Base-by-base conservation (phyloP, 2,888 invertebrate species). In the Synergus japonicus region DNA sequence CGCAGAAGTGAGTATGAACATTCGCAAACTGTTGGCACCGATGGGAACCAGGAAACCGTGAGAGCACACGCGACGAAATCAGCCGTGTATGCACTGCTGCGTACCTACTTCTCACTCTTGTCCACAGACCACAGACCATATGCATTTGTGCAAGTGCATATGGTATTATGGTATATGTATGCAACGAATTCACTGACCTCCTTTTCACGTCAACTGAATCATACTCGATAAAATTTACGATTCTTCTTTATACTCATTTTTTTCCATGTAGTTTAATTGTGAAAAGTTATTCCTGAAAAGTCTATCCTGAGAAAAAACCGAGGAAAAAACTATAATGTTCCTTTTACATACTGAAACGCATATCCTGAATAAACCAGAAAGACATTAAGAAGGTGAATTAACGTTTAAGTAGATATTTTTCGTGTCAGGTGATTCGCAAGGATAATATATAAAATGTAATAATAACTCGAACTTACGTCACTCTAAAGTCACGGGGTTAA, bases 401-500 rank as follows among this genome's bases (percentile, higher is more conserved):
- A 29, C 3, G 29, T 29, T 29, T 29, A 46, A 46, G 4, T 13
- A 0, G 46, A 46, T 46, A 46, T 13, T 4, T 46, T 13, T 46
- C 4, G 44, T 1, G 12, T 13, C 29, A 29, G 46, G 46, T 46
- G 12, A 12, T 46, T 46, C 46, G 9, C 13, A 46, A 46, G 46
- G 46, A 46, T 46, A 46, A 13, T 46, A 13, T 46, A 46, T 46
- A 46, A 12, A 46, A 13, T 46, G 12, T 46, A 46, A 46, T 76
- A 63, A 60, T 15, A 22, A 12, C 44, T 41, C 18, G 29, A 29
- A 43, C 37, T 63, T 29, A 29, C 54, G 37, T 77, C 66, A 37
- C 5, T 12, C 76, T 44, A 46, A n/a, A 18, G 78, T 78, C 78
- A 73, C 63, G 46, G 64, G 78, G 78, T 78, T 73, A 78, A 78